phyloP scores from a whole-genome alignment of 2,888 invertebrate genomes.

The Papilio protenor region DNA sequence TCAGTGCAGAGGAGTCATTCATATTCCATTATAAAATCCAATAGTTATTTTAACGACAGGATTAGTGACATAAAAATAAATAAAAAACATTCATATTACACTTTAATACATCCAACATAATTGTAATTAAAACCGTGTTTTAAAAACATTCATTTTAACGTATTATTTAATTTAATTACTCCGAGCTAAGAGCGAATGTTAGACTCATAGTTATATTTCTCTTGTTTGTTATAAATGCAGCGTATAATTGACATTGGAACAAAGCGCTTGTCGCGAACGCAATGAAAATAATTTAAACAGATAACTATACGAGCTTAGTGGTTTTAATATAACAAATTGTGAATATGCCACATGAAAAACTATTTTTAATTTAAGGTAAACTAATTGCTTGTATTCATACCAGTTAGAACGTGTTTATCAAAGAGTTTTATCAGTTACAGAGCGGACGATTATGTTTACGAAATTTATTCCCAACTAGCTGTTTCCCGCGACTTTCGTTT shows the following conservation, averaged over 20 bases:
- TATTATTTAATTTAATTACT: slow-evolving; percentile 46
- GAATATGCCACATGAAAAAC: neutral
- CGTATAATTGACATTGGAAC: slow-evolving; percentile 53
- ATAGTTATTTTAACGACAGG: too few relatives aligned
- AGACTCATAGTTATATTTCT: slow-evolving; percentile 48
- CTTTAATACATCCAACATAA: neutral
- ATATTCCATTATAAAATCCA: too few relatives aligned
- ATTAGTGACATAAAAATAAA: neutral
- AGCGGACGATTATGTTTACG: too few relatives aligned
- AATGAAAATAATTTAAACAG: slow-evolving; percentile 42
- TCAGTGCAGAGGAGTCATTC: too few relatives aligned
- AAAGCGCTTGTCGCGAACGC: slow-evolving; percentile 45
- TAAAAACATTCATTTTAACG: neutral
- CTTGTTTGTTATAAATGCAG: slow-evolving; percentile 44
- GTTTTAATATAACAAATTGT: slow-evolving; percentile 17
- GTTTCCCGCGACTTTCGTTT: too few relatives aligned
- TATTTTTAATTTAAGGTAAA: neutral
- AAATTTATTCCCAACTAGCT: too few relatives aligned
- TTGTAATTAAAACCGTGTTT: neutral
- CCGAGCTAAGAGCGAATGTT: slow-evolving; percentile 45
- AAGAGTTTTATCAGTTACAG: too few relatives aligned
- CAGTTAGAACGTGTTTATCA: neutral
- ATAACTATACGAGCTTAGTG: slow-evolving; percentile 15
- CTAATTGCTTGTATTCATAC: neutral
- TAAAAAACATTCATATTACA: neutral